Evolutionary conservation across 2,888 invertebrate species (phyloP), one percentile per base, ranked within the genome.

Genomic region (Tetragonula carbonaria): DNA sequence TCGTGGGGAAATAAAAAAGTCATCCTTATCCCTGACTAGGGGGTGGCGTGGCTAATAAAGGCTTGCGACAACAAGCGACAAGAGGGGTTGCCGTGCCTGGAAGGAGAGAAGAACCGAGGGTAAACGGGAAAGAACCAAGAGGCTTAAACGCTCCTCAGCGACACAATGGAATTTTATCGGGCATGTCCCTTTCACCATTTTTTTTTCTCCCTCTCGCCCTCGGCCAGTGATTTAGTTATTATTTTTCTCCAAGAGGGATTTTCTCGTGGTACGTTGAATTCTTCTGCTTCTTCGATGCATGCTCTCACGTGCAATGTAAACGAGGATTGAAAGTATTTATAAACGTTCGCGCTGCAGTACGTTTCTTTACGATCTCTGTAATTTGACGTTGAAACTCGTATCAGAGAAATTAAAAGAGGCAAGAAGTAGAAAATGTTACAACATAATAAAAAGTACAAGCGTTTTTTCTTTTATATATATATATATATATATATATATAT

Each of bases 1-100:
- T 91, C 91, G 92, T 89, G 92, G 93, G 92, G 93, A 94, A 94
- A 94, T 93, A 94, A 93, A 94, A 94, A 94, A 94, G 93, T 92
- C 93, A 93, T 92, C 94, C 94, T 92, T 84, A 85, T 88, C 90
- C 86, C 90, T 83, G 87, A 85, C 84, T 81, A 90, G 91, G 88
- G 79, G 80, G 82, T 79, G 73, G 83, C 74, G 77, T 84, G 90
- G 89, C 90, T 92, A 93, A 93, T 93, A 93, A 92, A 91, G 90
- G 90, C 82, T 85, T 89, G 91, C 87, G 92, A 92, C 92, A 91
- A 91, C 92, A 86, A 91, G 90, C 88, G 85, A 89, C 90, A 84
- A 85, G 88, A 85, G 87, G 86, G 90, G 85, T 87, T 62, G 78
- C 62, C 72, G 86, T 85, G 83, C 38, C 72, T 76, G 74, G 63